These are phyloP conservation scores for Timandra comae DNA, from an alignment of 2,888 invertebrate genomes.

Conservation along the genomic window DNA sequence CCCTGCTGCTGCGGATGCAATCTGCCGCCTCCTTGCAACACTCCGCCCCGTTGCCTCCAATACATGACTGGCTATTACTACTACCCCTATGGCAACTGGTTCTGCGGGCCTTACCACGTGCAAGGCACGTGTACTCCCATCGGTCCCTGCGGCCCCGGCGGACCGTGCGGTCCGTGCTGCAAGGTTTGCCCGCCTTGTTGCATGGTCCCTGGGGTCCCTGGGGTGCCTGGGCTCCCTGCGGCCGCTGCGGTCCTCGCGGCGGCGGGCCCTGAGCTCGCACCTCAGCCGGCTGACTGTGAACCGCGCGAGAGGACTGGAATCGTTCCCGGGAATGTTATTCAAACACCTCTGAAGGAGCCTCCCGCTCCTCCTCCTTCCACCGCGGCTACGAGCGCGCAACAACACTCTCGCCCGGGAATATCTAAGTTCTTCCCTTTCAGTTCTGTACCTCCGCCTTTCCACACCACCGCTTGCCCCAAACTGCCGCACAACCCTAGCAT, in stretches of 20 bases:
- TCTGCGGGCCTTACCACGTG: constrained; percentile 57
- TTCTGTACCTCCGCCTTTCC: too few species aligned
- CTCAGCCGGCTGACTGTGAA: too few species aligned
- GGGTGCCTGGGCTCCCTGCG: constrained; percentile 18
- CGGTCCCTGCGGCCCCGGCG: too few species aligned
- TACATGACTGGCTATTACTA: too few species aligned
- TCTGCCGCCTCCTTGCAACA: constrained; percentile 49
- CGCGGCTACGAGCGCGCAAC: too few species aligned
- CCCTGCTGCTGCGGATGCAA: constrained; percentile 29
- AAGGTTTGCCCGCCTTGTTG: constrained; percentile 1
- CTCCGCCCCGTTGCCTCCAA: constrained; percentile 43
- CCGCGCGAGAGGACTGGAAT: too few species aligned
- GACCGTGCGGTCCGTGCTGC: constrained; percentile 19
- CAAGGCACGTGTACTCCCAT: too few species aligned
- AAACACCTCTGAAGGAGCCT: constrained; percentile 23
- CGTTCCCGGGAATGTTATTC: too few species aligned
- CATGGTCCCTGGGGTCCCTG: constrained; percentile 14
- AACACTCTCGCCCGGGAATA: too few species aligned
- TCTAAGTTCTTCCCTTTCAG: too few species aligned
- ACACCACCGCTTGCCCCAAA: too few species aligned
- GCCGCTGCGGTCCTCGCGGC: constrained; percentile 21
- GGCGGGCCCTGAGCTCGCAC: background rate
- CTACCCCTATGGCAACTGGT: constrained; percentile 58
- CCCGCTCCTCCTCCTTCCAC: constrained; percentile 23
- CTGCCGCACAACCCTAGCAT: too few species aligned